These are phyloP conservation scores for Machimus atricapillus DNA, from an alignment of 2,888 invertebrate genomes.

Conservation along the genomic window DNA sequence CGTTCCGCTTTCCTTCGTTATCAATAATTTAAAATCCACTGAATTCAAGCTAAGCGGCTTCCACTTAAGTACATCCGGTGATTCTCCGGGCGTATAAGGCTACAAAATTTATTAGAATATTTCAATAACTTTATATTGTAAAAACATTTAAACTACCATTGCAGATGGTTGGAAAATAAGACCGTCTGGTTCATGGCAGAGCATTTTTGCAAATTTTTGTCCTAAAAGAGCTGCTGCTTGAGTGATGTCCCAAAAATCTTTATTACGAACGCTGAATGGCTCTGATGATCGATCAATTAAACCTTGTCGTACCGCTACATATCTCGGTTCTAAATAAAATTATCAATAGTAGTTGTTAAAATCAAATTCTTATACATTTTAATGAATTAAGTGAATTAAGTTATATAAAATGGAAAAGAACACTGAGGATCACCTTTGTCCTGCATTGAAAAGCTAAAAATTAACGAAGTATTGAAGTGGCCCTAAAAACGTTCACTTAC, in stretches of 20 bases:
- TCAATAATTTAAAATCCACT: constrained; percentile 91
- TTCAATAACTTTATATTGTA: background rate
- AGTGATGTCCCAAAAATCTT: constrained; percentile 89
- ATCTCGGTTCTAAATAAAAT: constrained; percentile 63
- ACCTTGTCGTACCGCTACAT: constrained; percentile 78
- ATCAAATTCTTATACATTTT: too few species aligned
- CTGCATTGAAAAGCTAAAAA: too few species aligned
- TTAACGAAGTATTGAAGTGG: too few species aligned
- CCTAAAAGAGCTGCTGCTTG: constrained; percentile 75
- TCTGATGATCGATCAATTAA: constrained; percentile 77
- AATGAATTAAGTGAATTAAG: too few species aligned
- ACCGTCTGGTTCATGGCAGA: constrained; percentile 96
- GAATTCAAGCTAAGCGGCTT: constrained; percentile 94
- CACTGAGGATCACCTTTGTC: too few species aligned
- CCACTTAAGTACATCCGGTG: constrained; percentile 92
- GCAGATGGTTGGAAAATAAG: constrained; percentile 94
- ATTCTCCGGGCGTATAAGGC: constrained; percentile 85
- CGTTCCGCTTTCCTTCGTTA: constrained; percentile 73
- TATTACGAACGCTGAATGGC: constrained; percentile 89
- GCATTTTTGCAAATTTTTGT: constrained; percentile 82
- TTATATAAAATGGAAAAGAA: too few species aligned
- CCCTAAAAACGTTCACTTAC: constrained; percentile 53
- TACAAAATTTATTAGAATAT: constrained; percentile 59
- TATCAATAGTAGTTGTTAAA: background rate
- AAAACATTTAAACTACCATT: constrained; percentile 64